A percentile compares a stretch with the other conserved stretches of the same genome.
Evolutionary conservation across 2,797 vertebrate species (phyloP).

Genomic region (Bradypodion ventrale): DNA sequence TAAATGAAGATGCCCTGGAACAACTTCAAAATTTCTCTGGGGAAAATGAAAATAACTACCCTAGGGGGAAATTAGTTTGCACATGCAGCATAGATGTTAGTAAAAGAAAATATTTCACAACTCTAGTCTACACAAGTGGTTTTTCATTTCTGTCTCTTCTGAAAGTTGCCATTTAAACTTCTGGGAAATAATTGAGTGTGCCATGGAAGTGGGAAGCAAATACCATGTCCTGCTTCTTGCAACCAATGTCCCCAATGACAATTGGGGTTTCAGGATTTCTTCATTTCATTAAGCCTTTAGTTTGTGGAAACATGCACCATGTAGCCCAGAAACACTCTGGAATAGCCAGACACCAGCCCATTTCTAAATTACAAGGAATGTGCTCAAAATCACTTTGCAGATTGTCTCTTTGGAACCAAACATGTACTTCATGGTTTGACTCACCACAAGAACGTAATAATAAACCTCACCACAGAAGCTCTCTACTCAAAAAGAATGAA

Average conservation of each 20-base stretch:
- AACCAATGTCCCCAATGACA: conserved; percentile 5
- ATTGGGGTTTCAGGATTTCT: conserved; percentile 35
- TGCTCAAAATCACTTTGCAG: conserved; percentile 38
- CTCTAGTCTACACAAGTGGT: conserved; percentile 4
- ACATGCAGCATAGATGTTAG: not conserved
- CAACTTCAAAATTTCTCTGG: not conserved
- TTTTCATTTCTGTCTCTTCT: not conserved
- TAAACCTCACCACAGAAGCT: not conserved
- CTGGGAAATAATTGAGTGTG: conserved; percentile 26
- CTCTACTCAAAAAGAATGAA: not conserved
- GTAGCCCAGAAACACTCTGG: conserved; percentile 53
- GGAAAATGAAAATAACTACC: not conserved
- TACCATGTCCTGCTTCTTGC: conserved; percentile 41
- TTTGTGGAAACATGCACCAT: conserved; percentile 39
- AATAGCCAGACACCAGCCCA: conserved; percentile 53
- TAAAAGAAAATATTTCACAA: not conserved
- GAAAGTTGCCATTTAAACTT: conserved; percentile 21
- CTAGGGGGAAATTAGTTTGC: not conserved
- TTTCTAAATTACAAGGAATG: conserved; percentile 51
- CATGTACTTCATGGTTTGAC: conserved; percentile 14
- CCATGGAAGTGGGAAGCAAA: conserved; percentile 9
- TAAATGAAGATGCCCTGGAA: not conserved
- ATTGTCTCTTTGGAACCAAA: conserved; percentile 37
- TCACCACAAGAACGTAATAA: conserved; percentile 36
- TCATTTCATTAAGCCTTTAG: conserved; percentile 20